phyloP scores from a whole-genome alignment of 2,888 invertebrate genomes.

The Fabriciana adippe region DNA sequence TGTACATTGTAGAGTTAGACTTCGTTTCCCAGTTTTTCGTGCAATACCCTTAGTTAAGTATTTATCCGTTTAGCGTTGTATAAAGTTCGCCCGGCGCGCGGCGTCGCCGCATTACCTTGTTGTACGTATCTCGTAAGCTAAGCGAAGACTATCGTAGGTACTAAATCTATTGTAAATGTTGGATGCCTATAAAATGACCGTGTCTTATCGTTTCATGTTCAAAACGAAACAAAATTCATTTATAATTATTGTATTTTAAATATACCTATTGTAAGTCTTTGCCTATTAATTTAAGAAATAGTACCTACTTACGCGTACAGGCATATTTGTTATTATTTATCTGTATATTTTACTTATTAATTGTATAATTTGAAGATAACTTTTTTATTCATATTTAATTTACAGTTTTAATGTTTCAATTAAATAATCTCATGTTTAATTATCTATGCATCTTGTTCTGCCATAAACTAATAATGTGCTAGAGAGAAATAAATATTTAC shows the following conservation, averaged over 20 bases:
- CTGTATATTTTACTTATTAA: slow-evolving; percentile 29
- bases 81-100: slow-evolving; percentile 55
- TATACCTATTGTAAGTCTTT: slow-evolving; percentile 29
- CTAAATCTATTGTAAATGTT: slow-evolving; percentile 45
- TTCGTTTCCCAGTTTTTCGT: slow-evolving; percentile 70
- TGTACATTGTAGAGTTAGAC: slow-evolving; percentile 69
- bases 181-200: slow-evolving; percentile 39
- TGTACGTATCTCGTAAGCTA: slow-evolving; percentile 11
- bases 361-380: slow-evolving; percentile 18
- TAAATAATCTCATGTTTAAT: no score
- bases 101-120: not conserved
- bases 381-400: slow-evolving; percentile 15
- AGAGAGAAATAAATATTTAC: no score
- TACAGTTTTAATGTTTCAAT: no score
- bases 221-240: slow-evolving; percentile 32
- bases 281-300: slow-evolving; percentile 35
- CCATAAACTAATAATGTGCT: no score
- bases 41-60: slow-evolving; percentile 81
- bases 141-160: slow-evolving; percentile 38
- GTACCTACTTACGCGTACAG: slow-evolving; percentile 27
- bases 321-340: slow-evolving; percentile 30
- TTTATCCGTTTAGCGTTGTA: slow-evolving; percentile 77
- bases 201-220: slow-evolving; percentile 37
- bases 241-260: slow-evolving; percentile 24
- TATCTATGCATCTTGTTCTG: no score